Evolutionary conservation across 2,888 invertebrate genomes (phyloP), one percentile per base, ranked within the genome.

Genomic region (Tetragonisca angustula): DNA sequence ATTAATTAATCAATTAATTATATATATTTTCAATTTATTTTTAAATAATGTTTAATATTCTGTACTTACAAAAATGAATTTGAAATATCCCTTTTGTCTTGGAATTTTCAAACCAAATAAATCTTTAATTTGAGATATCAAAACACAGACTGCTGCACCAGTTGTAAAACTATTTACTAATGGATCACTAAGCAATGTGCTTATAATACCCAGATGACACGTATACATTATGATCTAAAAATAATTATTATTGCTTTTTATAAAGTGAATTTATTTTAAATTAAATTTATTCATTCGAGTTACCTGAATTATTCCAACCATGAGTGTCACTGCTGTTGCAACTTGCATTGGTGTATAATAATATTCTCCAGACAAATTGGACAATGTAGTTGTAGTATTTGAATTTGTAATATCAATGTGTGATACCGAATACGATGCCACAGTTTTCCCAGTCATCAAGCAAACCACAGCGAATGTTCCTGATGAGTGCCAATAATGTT

Each of bases 121-220:
- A 90, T 94, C 94, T 93, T 96, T 97, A 13, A 97, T 93, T 94
- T 98, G 98, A 1, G 98, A 97, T 0, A 97, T 96, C 50, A 98
- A 95, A 52, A 98, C 98, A 93, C 98, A 97, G 90, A 98, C 96
- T 0, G 98, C 97, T 24, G 98, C 97, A 0, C 97, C 98, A 4
- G 98, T 98, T 0, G 98, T 98, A 94, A 98, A 98, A 5, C 98
- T 98, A 84, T 97, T 97, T 13, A 98, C 97, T 90, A 98, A 95
- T 4, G 97, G 97, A 92, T 97, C 97, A 0, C 98, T 97, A 27
- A 98, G 95, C 50, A 98, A 95, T 0, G 97, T 96, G 19, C 97
- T 96, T 19, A 98, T 95, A 1, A 97, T 96, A 6, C 98, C 98
- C 81, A 98, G 95, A 50, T 97, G 96, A 75, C 97, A 95, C 73